These are phyloP conservation scores for Acanthiza pusilla DNA, from an alignment of 2,797 vertebrate genomes.

Conservation along the genomic window DNA sequence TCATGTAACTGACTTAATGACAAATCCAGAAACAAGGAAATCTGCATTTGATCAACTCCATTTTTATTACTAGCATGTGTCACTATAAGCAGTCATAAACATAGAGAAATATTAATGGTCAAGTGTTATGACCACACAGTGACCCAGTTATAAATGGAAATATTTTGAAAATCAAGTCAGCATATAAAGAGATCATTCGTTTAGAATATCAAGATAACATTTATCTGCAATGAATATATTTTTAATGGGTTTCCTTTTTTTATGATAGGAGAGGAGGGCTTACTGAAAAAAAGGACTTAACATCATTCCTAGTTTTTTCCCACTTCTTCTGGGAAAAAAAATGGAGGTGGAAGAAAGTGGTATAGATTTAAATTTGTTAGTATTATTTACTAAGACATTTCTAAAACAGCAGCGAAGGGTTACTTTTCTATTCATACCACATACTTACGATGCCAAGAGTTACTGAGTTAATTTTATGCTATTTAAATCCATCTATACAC, in stretches of 20 bases:
- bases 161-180: neutral
- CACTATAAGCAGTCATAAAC: neutral
- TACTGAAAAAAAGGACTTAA: neutral
- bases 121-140: neutral
- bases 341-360: neutral
- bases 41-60: neutral
- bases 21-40: neutral
- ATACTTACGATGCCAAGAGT: neutral
- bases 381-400: neutral
- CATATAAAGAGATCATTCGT: neutral
- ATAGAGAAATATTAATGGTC: neutral
- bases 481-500: neutral
- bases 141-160: neutral
- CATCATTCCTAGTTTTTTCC: neutral
- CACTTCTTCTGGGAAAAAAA: neutral
- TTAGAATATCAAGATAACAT: neutral
- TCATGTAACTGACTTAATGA: neutral
- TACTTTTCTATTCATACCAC: neutral
- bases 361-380: neutral
- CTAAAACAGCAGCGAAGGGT: neutral
- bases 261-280: rapidly evolving
- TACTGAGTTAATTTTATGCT: neutral
- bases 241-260: neutral
- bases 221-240: neutral
- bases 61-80: neutral